Evolutionary conservation across 2,797 vertebrate species (phyloP).

Genomic region (Muraenolepis orangiensis): DNA sequence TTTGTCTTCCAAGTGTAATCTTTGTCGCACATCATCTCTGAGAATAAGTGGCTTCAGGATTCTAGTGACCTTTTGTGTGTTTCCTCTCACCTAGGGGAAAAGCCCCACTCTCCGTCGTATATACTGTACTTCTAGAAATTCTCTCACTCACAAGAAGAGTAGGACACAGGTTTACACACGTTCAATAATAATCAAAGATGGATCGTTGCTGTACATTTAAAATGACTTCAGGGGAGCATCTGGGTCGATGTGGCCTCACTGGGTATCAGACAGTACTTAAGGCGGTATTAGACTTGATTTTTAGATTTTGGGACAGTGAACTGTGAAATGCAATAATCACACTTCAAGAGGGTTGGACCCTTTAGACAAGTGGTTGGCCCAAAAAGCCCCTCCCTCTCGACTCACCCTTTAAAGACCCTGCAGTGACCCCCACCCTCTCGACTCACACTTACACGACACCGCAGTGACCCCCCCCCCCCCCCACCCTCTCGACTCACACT

Average conservation of each 20-base stretch:
- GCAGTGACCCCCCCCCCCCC: too few relatives aligned
- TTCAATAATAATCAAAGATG: not conserved
- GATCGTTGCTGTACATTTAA: not conserved
- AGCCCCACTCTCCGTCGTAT: too few relatives aligned
- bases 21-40: not conserved
- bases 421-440: too few relatives aligned
- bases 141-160: not conserved
- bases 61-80: not conserved
- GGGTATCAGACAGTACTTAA: not conserved
- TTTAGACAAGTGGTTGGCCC: too few relatives aligned
- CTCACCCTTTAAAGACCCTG: too few relatives aligned
- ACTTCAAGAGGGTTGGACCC: not conserved
- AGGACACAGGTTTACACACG: too few relatives aligned
- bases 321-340: not conserved
- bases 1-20: not conserved
- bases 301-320: not conserved
- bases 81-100: not conserved
- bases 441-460: too few relatives aligned
- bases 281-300: not conserved
- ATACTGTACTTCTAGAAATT: too few relatives aligned
- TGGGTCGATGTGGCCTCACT: not conserved
- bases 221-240: not conserved
- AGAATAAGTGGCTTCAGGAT: not conserved
- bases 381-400: too few relatives aligned
- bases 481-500: too few relatives aligned